Base-by-base conservation (phyloP, 2,797 vertebrate species). In the Manis pentadactyla region DNA sequence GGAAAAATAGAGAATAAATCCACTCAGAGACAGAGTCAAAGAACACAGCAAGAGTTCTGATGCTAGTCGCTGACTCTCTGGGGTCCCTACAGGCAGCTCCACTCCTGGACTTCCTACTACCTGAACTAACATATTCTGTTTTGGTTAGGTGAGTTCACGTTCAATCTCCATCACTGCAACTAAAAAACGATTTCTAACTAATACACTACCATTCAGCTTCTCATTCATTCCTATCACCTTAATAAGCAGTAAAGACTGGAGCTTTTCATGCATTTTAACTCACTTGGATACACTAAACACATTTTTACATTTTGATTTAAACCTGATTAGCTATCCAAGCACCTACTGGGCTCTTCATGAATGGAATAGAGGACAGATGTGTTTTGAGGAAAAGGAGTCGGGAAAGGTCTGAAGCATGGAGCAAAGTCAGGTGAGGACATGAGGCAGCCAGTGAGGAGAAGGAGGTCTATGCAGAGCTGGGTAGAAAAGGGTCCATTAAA, bases 271-370 rank as follows among this genome's bases (percentile, higher is more conserved):
- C 77, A 29, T 87, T 92, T 93, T 86, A 74, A 93, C 61, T 78
- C 82, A 81, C 86, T 74, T 93, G 68, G 68, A 88, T 82, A 64
- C 83, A 73, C 0, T 55, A 61, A 95, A 87, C 34, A 79, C 63
- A 90, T n/a, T 87, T 93, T 87, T 42, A 87, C 68, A 27, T 64
- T 88, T 84, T 93, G 42, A 93, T 94, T 88, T 66, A 39, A 90
- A 92, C 51, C 64, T 92, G 61, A 92, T 92, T 86, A 88, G 53
- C 39, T 92, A 27, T 66, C 66, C 51, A 88, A 37, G 23, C 21
- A 87, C 31, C 64, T 37, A 5, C 74, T 66, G 34, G 78, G 71
- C 71, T 73, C 71, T 87, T 77, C 85, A 46, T 34, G 77, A 97
- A 88, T 59, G 51, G 31, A 46, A 29, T 29, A 42, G 53, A 96